These are phyloP conservation scores for Bimastos eiseni DNA, from an alignment of 2,888 invertebrate genomes.

Conservation along the genomic window DNA sequence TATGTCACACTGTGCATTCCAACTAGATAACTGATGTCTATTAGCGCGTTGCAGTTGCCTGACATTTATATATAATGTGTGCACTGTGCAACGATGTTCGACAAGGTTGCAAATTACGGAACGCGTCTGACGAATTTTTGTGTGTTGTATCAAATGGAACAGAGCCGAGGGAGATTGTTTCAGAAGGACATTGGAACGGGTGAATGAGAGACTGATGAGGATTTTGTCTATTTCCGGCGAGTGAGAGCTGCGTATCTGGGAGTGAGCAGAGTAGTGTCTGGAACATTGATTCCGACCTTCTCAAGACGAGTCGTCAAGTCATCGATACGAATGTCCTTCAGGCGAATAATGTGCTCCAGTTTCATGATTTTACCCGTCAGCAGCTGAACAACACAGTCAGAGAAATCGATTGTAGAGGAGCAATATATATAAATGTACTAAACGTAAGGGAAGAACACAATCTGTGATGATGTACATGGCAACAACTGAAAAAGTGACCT, in stretches of 20 bases:
- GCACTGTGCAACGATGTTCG: neutral
- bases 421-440: neutral
- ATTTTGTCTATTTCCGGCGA: neutral
- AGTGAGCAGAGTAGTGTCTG: neutral
- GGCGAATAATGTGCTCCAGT: conserved; percentile 58
- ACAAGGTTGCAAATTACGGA: neutral
- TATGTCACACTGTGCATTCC: too few species aligned
- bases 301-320: conserved; percentile 53
- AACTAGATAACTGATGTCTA: neutral
- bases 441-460: neutral
- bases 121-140: neutral
- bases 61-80: too few species aligned
- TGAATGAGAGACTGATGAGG: neutral
- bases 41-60: neutral
- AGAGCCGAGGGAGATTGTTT: neutral
- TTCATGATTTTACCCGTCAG: conserved; percentile 58
- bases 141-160: neutral
- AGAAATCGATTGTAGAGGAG: neutral
- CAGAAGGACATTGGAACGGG: neutral
- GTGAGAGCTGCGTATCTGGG: neutral
- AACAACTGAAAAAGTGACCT: neutral
- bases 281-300: neutral
- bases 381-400: conserved; percentile 50
- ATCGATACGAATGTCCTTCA: conserved; percentile 60
- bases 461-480: neutral